Conservation (phyloP, 2,113 vertebrate species). For the Pygoscelis antarcticus region DNA sequence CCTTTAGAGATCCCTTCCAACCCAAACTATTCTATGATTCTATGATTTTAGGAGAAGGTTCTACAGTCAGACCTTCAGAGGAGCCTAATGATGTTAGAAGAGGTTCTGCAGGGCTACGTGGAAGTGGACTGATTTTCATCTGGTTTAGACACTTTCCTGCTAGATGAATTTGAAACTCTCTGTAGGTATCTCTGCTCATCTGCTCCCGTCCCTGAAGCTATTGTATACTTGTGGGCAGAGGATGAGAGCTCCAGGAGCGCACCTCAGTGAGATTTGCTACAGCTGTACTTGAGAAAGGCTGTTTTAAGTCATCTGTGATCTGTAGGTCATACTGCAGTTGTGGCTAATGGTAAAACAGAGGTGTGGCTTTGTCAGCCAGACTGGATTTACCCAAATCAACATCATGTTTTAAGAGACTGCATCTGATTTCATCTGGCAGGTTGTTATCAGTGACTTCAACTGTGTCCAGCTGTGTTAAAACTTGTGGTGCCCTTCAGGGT, state of each 20-base stretch:
- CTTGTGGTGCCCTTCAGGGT: not conserved
- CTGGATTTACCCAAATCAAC: not conserved
- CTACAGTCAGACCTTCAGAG: not conserved
- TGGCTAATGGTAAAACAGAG: not conserved
- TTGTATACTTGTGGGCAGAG: rapidly evolving
- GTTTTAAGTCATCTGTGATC: not conserved
- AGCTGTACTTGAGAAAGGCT: not conserved
- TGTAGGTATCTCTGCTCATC: not conserved
- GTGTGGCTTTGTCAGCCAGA: not conserved
- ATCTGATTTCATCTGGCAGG: not conserved
- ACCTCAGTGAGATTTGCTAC: not conserved
- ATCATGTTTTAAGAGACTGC: not conserved
- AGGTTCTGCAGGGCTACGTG: not conserved
- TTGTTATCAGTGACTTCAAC: not conserved
- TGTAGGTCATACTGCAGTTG: not conserved
- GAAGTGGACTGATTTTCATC: not conserved
- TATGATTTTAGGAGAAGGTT: not conserved
- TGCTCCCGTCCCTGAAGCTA: not conserved
- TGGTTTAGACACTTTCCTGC: not conserved
- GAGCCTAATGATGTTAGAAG: not conserved
- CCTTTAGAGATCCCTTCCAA: no score
- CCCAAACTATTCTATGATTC: no score
- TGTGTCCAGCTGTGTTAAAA: not conserved
- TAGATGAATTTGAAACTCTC: not conserved
- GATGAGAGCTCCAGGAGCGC: not conserved